Evolutionary conservation across 2,888 invertebrate genomes (phyloP), one percentile per base, ranked within the genome.

Genomic region (Leptinotarsa juncta): DNA sequence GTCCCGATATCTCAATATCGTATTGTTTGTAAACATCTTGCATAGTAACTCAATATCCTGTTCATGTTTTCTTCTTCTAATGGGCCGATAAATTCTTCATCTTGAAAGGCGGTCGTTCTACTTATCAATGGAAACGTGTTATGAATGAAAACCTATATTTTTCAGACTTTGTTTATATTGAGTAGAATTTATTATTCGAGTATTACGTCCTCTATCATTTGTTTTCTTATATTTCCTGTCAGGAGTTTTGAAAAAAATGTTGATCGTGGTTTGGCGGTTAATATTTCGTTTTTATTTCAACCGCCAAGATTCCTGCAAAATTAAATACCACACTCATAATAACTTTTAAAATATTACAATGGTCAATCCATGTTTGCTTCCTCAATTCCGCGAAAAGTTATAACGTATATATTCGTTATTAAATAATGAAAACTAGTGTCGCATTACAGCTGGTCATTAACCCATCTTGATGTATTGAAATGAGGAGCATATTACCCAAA

Each of bases 401-500:
- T 32, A 32, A 62, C 62, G 62, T 62, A 26, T 42, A 42, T 32
- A 62, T 62, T 42, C 62, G 32, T 57, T 20, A 57, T 69, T 32
- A 60, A 68, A 65, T 65, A 74, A 71, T 71, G 15, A 53, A 62
- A 60, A 74, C 42, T 69, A 71, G 72, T 77, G 70, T 75, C 70
- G 65, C 65, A 73, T 75, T 77, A 71, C 75, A 70, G 16, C 60
- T 78, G 79, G 81, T 81, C 79, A 70, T 78, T 81, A 74, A 81
- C 79, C 79, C 72, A 65, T 50, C 67, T 67, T 71, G 75, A 75
- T 78, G 78, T 74, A 81, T 78, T 77, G 77, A 69, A 76, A 77
- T 76, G 48, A 76, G 42, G 62, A 74, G 65, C 70, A 76, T 71
- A 72, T 80, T 79, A 80, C 80, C 82, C 78, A 83, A 83, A 83